A percentile compares a stretch with the other conserved stretches of the same genome.
phyloP scores from a whole-genome alignment of 2,113 vertebrate genomes.

The Ovibos moschatus region DNA sequence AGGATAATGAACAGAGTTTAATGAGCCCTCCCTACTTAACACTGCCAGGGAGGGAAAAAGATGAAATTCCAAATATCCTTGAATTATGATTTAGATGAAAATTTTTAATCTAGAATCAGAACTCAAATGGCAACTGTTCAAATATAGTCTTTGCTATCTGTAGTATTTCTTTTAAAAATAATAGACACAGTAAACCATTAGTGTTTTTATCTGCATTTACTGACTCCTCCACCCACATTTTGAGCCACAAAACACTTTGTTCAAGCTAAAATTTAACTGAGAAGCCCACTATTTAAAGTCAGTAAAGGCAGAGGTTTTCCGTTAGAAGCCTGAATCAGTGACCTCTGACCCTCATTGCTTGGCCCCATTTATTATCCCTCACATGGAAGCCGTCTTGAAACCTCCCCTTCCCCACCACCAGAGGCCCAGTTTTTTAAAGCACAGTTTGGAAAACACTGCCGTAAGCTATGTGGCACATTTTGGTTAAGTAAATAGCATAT shows the following conservation, averaged over 20 bases:
- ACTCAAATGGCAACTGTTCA: neutral
- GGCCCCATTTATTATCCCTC: neutral
- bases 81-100: constrained; percentile 28
- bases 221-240: neutral
- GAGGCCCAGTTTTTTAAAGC: neutral
- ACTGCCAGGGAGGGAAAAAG: neutral
- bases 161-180: constrained; percentile 1
- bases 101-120: constrained; percentile 29
- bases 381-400: neutral
- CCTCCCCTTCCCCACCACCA: neutral
- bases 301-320: neutral
- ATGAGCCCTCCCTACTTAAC: neutral
- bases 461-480: neutral
- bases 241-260: neutral
- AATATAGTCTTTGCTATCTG: neutral
- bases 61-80: neutral
- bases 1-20: neutral
- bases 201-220: neutral
- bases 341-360: too few relatives aligned
- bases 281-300: neutral
- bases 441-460: neutral
- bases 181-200: neutral
- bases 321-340: neutral
- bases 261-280: neutral
- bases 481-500: neutral